Percentiles rank a stretch among this genome's conserved stretches.
These are phyloP conservation scores for Fukomys damarensis DNA, from an alignment of 2,113 vertebrate genomes.

Conservation along the genomic window DNA sequence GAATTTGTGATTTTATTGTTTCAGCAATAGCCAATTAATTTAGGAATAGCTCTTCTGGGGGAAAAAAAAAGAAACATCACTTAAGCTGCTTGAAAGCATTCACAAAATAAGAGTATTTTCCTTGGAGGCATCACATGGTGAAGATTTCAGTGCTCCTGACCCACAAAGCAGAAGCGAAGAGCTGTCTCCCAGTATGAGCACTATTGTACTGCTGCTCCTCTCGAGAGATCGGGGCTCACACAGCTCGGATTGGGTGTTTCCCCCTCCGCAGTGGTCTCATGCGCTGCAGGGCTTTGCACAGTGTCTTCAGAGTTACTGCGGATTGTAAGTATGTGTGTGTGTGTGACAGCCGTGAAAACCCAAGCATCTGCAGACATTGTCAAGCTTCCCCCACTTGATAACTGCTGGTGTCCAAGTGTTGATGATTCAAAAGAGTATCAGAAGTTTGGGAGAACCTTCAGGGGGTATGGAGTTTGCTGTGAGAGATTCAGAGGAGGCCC, in stretches of 20 bases:
- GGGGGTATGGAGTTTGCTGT: neutral
- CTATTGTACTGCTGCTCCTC: neutral
- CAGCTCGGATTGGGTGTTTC: neutral
- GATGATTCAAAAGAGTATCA: neutral
- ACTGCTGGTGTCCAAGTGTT: neutral
- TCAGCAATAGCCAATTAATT: neutral
- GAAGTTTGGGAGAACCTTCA: neutral
- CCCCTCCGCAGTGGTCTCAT: neutral
- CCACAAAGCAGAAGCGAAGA: neutral
- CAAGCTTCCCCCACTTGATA: neutral
- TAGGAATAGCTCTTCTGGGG: neutral
- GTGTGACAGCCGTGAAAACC: neutral
- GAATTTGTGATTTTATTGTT: neutral
- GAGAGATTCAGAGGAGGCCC: neutral
- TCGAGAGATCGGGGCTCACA: neutral
- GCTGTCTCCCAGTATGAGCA: neutral
- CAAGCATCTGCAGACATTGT: neutral
- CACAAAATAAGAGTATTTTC: neutral
- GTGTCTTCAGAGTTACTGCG: neutral
- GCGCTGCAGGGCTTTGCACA: neutral
- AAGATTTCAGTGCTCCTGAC: neutral
- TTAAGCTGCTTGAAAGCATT: neutral
- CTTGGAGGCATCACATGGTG: neutral
- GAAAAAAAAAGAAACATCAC: neutral
- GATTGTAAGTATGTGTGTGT: neutral